Percentiles rank a stretch among this genome's conserved stretches.
Evolutionary conservation across 1,140 invertebrate genomes (phyloP).

Genomic region (Dolichoris vasculosae): DNA sequence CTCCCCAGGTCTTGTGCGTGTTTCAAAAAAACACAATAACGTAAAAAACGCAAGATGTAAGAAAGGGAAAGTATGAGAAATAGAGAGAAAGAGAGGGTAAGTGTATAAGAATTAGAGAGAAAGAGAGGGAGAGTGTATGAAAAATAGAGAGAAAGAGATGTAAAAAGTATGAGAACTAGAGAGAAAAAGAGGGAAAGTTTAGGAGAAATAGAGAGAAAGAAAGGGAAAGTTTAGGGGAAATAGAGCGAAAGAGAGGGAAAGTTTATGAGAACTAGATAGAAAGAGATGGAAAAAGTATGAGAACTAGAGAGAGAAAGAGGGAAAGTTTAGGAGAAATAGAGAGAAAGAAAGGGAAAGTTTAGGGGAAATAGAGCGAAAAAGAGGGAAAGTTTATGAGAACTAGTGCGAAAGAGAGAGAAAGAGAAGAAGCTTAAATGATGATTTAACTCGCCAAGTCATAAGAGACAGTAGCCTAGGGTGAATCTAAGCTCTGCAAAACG

Average conservation of each 20-base stretch:
- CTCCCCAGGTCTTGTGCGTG: background rate
- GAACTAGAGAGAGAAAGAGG: background rate
- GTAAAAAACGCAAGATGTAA: background rate
- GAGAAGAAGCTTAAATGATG: background rate
- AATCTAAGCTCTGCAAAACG: background rate
- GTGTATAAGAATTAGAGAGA: conserved; percentile 16
- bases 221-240: background rate
- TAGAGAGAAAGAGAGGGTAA: background rate
- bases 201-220: background rate
- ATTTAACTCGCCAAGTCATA: background rate
- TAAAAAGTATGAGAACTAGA: too few relatives aligned
- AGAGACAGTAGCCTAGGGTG: background rate
- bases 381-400: background rate
- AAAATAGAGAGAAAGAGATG: too few relatives aligned
- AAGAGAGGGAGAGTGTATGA: conserved; percentile 17
- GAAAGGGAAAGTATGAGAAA: background rate
- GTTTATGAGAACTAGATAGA: conserved; percentile 5
- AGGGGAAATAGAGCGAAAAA: conserved; percentile 21
- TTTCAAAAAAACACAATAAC: background rate
- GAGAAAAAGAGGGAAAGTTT: background rate
- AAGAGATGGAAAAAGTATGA: too few relatives aligned
- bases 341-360: background rate
- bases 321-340: background rate
- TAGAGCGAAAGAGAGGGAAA: background rate
- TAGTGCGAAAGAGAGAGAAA: background rate